Base-by-base conservation (phyloP, 1,140 invertebrate genomes). In the Maniola jurtina region DNA sequence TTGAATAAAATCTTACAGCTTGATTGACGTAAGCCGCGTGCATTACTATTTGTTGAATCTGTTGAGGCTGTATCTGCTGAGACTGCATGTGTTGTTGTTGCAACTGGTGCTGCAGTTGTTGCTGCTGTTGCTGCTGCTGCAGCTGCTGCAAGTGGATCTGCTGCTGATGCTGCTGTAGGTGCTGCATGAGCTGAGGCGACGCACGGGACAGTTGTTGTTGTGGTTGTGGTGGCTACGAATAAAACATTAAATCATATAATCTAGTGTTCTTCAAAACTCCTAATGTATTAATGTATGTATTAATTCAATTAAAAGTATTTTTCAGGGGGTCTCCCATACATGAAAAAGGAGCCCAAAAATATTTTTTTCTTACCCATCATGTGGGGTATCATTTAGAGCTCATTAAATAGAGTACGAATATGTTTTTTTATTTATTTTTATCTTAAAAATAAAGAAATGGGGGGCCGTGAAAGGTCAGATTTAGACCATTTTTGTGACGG, bases 21-120 rank as follows among this genome's bases (percentile, higher is more conserved):
- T 88, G 86, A 73, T 89, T 90, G 16, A 90, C 87, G 56, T 90
- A 90, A 8, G 85, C 80, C 14, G 86, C 79, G 68, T 90, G 88
- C 88, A 89, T 90, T 13, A 90, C 86, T 70, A 89, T 85, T 76
- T 88, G 88, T 75, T 83, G 84, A 63, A 81, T 82, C 66, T 81
- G 86, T 60, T 86, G 80, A 7, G 72, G 72, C 40, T 83, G 81
- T 62, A 83, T 78, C 54, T 82, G 79, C 40, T 83, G 83, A 13
- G 83, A 78, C 54, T 79, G 77, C 42, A 79, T 71, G 15, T 83
- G 79, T 48, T 73, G 70, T 35, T 70, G 66, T 11, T 84, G 82
- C 61, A 87, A 87, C 62, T 86, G 90, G 38, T 83, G 85, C 45
- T 84, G 82, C 33, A 80, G 77, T 47, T 79, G 72, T 36, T 79